Evolutionary conservation across 1,140 invertebrate genomes (phyloP), one percentile per base, ranked within the genome.

Genomic region (Homarus americanus): DNA sequence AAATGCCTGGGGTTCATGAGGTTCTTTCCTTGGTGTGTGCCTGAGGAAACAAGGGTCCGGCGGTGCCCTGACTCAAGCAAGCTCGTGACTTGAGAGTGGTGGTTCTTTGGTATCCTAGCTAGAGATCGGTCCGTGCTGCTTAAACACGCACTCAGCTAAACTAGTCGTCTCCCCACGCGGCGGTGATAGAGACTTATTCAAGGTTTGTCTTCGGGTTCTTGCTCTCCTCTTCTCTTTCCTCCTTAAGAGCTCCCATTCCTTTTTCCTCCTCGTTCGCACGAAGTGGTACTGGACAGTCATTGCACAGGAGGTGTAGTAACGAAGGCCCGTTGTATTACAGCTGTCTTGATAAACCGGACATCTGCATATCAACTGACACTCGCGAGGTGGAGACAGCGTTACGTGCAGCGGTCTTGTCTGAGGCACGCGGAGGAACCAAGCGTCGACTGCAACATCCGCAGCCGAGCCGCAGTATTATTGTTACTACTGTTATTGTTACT

Each of bases 61-160:
- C 36, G 73, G 40, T 53, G 63, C 36, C 79, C 38, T 75, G 83
- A 85, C 58, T 44, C 28, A 85, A 85, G 89, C 89, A 91, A 86
- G 82, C 82, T 85, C 76, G 89, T 91, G 89, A 86, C 89, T 84
- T 82, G 82, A 85, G 49, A 66, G 89, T 80, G 80, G 34, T 73
- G 73, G 69, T 85, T 91, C 89, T 91, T 91, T 91, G 89, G 89
- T 91, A 91, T 91, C 82, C 89, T 86, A 91, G 89, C 89, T 86
- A 86, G 89, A 91, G 89, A 91, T 91, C 89, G 75, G 89, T 91
- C 83, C 89, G 89, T 91, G 89, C 89, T 86, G 75, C 66, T 90
- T 41, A 20, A 82, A 78, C 66, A 82, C 49, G 80, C 44, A 84
- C 88, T 84, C 79, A 66, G 49, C 88, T 85, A 85, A 34, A 85